phyloP scores from a whole-genome alignment of 2,797 vertebrate genomes.

The Glossophaga mutica region DNA sequence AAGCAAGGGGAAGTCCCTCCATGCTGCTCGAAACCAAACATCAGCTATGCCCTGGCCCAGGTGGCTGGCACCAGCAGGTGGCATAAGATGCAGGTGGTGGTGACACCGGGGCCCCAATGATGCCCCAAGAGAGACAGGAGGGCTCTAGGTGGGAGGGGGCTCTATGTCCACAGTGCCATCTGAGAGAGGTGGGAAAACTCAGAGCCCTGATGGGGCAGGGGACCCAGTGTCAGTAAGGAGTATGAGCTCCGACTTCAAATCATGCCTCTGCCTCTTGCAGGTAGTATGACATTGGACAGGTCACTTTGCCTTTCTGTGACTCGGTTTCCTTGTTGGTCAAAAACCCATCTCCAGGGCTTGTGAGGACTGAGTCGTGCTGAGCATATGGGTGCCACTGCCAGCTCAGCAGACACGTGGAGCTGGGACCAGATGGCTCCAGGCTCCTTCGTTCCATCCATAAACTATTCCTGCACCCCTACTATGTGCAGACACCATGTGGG shows the following conservation, averaged over 20 bases:
- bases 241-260: background rate
- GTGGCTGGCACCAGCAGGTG: background rate
- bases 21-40: background rate
- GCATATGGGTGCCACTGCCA: background rate
- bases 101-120: rapidly evolving
- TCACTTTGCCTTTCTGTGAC: background rate
- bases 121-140: background rate
- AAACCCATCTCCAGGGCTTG: background rate
- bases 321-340: background rate
- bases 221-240: background rate
- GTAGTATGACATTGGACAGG: background rate
- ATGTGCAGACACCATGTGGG: background rate
- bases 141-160: background rate
- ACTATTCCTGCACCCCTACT: background rate
- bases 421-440: background rate
- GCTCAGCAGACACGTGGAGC: background rate
- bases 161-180: background rate
- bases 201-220: background rate
- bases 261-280: background rate
- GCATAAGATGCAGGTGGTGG: background rate
- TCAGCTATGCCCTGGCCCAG: background rate
- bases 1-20: background rate
- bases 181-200: background rate
- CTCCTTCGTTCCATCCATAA: background rate
- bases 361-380: background rate